Conservation (phyloP, 2,797 vertebrate species). For the Chloroceryle amazona region DNA sequence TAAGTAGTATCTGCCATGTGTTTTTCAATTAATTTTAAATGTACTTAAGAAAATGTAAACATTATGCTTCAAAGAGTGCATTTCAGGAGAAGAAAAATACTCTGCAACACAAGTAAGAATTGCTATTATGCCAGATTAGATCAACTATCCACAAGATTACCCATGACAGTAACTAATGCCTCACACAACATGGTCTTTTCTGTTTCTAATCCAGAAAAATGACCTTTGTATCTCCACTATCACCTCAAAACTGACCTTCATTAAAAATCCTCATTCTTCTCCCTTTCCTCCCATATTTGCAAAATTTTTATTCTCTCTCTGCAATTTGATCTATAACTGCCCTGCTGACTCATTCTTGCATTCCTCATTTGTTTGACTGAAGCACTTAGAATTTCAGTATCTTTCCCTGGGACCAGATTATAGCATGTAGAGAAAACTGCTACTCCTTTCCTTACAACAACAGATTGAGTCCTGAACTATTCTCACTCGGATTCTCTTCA, state of each 20-base stretch:
- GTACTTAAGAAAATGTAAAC: neutral
- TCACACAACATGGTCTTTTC: neutral
- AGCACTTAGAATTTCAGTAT: neutral
- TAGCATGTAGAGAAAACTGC: neutral
- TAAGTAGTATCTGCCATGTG: neutral
- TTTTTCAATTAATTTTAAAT: constrained; percentile 24
- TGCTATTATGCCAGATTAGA: neutral
- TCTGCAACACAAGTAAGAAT: neutral
- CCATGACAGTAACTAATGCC: neutral
- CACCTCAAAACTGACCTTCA: neutral
- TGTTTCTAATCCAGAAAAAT: neutral
- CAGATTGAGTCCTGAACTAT: constrained; percentile 33
- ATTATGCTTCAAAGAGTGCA: neutral
- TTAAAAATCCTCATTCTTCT: neutral
- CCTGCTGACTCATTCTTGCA: neutral
- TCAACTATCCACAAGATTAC: neutral
- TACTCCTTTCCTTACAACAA: neutral
- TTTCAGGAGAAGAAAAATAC: neutral
- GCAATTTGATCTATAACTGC: neutral
- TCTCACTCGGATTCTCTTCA: constrained; percentile 59
- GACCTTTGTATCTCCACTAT: neutral
- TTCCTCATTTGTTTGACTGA: neutral
- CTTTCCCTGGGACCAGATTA: constrained; percentile 9
- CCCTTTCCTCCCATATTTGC: neutral
- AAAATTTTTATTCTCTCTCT: neutral